Evolutionary conservation across 2,113 vertebrate genomes (phyloP).

Genomic region (Tauraco erythrolophus): DNA sequence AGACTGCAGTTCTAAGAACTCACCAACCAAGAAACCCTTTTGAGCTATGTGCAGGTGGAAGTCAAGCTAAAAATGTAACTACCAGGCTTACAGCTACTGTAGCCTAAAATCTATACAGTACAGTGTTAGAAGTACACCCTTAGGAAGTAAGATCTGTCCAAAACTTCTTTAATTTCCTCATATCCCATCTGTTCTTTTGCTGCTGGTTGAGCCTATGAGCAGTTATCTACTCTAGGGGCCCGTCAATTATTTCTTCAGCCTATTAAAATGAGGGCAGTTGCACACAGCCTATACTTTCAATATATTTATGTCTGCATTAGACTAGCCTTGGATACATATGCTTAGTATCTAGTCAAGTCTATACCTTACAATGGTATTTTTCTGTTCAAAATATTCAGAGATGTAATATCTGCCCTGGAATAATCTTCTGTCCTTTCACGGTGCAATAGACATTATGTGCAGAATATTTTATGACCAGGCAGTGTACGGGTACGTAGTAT

Average conservation of each 20-base stretch:
- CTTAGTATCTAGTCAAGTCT: not conserved
- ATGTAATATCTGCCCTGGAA: not conserved
- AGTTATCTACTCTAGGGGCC: not conserved
- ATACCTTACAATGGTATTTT: not conserved
- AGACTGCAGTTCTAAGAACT: not conserved
- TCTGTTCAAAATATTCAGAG: not conserved
- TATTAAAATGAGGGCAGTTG: not conserved
- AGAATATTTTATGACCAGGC: not conserved
- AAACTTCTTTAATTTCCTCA: not conserved
- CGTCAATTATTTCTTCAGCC: not conserved
- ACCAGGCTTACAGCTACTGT: not conserved
- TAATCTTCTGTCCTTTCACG: not conserved
- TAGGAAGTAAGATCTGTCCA: not conserved
- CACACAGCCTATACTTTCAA: not conserved
- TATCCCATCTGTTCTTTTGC: not conserved
- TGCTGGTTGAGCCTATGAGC: not conserved
- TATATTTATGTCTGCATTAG: not conserved
- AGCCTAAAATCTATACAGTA: not conserved
- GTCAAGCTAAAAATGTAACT: not conserved
- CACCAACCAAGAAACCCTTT: not conserved
- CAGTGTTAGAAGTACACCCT: not conserved
- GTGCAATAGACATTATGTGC: not conserved
- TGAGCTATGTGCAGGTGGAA: not conserved
- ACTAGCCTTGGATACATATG: not conserved
- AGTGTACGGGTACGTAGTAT: not conserved